These are phyloP conservation scores for Caenorhabditis drosophilae DNA, from an alignment of 2,888 invertebrate genomes.

Conservation along the genomic window DNA sequence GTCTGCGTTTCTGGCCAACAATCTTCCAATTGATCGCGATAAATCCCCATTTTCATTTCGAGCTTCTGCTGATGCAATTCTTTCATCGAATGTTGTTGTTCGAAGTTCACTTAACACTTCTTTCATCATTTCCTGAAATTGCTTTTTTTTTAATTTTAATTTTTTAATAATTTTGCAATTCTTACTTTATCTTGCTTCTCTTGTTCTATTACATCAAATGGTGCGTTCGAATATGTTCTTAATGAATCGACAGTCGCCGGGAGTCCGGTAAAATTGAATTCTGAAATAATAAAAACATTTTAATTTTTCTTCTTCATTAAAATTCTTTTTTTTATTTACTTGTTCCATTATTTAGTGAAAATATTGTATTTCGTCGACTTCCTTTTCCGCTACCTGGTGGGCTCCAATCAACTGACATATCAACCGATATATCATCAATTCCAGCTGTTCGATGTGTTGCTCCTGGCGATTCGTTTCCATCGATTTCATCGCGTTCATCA, in stretches of 20 bases:
- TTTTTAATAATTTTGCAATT: not conserved
- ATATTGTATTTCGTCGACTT: slow-evolving; percentile 59
- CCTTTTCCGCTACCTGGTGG: slow-evolving; percentile 52
- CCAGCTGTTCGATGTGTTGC: slow-evolving; percentile 32
- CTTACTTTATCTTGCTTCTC: slow-evolving; percentile 53
- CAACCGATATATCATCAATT: slow-evolving; percentile 55
- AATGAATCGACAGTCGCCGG: slow-evolving; percentile 53
- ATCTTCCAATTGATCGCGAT: slow-evolving; percentile 49
- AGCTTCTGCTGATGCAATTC: slow-evolving; percentile 30
- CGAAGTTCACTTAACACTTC: slow-evolving; percentile 45
- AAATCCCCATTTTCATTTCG: slow-evolving; percentile 42
- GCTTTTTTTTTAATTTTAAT: not conserved
- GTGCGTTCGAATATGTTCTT: slow-evolving; percentile 47
- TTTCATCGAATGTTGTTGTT: slow-evolving; percentile 43
- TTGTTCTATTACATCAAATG: slow-evolving; percentile 57
- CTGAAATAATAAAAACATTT: slow-evolving; percentile 19
- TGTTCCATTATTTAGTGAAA: slow-evolving; percentile 8
- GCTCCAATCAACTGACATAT: slow-evolving; percentile 62
- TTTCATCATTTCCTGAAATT: slow-evolving; percentile 37
- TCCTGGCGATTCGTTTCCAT: slow-evolving; percentile 34
- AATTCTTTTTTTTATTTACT: not conserved
- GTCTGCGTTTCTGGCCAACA: slow-evolving; percentile 59
- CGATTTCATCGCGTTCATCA: slow-evolving; percentile 23
- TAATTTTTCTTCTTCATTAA: not conserved
- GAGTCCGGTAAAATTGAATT: slow-evolving; percentile 25